Conservation (phyloP, 35 echinoderm and acorn worm species). For the Holothuria glaberrima region DNA sequence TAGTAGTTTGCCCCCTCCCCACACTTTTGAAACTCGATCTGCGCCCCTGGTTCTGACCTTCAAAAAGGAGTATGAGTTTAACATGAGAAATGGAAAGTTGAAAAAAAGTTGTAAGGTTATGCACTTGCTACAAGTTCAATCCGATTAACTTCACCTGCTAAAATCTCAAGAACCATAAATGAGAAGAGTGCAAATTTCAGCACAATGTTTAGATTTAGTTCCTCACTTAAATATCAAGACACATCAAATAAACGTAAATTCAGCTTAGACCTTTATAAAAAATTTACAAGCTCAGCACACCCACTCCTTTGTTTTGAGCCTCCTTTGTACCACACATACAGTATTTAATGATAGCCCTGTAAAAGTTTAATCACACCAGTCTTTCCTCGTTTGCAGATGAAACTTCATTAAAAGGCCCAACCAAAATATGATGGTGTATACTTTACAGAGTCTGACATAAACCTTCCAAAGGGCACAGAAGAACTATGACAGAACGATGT, state of each 20-base stretch:
- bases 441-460: background rate
- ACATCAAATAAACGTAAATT: background rate
- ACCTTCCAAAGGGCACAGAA: constrained; percentile 8
- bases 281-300: background rate
- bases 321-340: constrained; percentile 10
- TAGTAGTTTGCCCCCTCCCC: too few species aligned
- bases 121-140: constrained; percentile 2
- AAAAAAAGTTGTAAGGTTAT: background rate
- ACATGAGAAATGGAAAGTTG: background rate
- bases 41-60: too few species aligned
- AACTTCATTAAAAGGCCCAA: background rate
- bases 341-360: background rate
- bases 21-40: too few species aligned
- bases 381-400: constrained; percentile 5
- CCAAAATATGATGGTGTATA: constrained; percentile 10
- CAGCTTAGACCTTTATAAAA: background rate
- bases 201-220: background rate
- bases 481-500: background rate
- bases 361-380: background rate
- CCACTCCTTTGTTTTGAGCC: background rate
- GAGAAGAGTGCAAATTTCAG: constrained; percentile 8
- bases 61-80: too few species aligned
- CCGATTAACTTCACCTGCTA: constrained; percentile 4
- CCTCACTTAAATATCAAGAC: background rate
- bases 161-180: background rate